Evolutionary conservation across 2,113 vertebrate species (phyloP).

Genomic region (Crotophaga sulcirostris): DNA sequence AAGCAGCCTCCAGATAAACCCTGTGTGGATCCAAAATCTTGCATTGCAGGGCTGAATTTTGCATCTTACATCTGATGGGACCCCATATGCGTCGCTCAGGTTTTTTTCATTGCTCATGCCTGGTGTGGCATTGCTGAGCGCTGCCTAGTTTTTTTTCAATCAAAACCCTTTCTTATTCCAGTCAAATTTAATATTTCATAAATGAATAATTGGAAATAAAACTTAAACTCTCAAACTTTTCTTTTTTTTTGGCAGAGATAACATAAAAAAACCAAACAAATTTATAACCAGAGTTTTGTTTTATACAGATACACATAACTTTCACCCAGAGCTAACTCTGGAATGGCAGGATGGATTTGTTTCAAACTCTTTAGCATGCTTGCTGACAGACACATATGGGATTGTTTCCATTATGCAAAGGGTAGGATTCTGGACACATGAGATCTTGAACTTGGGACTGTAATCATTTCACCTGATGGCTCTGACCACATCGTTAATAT

Average conservation of each 20-base stretch:
- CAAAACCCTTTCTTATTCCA: not conserved
- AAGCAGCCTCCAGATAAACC: constrained; percentile 1
- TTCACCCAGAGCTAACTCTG: constrained; percentile 13
- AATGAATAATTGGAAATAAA: not conserved
- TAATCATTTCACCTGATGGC: not conserved
- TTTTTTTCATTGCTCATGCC: not conserved
- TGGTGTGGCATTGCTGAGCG: not conserved
- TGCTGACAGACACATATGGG: constrained; percentile 26
- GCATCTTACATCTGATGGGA: not conserved
- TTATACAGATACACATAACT: not conserved
- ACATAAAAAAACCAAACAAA: not conserved
- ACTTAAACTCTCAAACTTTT: not conserved
- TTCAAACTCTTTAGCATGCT: not conserved
- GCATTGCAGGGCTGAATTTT: not conserved
- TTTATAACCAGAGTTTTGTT: not conserved
- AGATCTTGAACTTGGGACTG: not conserved
- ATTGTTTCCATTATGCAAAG: not conserved
- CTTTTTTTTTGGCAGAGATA: not conserved
- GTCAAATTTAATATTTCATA: not conserved
- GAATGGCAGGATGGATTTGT: constrained; percentile 16
- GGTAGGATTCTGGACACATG: not conserved
- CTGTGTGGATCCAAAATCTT: not conserved
- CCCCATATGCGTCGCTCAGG: not conserved
- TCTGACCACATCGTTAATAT: not conserved
- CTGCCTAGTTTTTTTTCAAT: not conserved